Conservation (phyloP, 2,888 invertebrate species). For the Matsumyia berberina region DNA sequence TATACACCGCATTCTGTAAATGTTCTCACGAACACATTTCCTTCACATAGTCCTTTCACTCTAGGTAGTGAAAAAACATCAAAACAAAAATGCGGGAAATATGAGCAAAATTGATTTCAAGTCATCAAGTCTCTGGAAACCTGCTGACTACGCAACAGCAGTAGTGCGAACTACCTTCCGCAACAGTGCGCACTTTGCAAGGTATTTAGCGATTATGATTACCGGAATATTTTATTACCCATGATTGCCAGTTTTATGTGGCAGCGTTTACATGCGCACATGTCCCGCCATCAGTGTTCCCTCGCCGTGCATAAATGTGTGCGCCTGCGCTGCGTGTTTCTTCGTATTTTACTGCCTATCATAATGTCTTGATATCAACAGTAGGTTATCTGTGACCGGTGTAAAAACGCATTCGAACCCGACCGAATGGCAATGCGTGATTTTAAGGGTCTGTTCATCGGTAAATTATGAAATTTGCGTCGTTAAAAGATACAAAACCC, state of each 20-base stretch:
- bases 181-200: slow-evolving; percentile 27
- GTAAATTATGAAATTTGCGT: slow-evolving; percentile 40
- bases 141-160: slow-evolving; percentile 11
- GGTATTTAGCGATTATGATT: slow-evolving; percentile 62
- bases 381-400: slow-evolving; percentile 21
- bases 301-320: neutral
- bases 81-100: slow-evolving; percentile 21
- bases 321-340: slow-evolving; percentile 23
- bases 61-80: no score
- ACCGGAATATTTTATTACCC: slow-evolving; percentile 52
- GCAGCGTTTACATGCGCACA: slow-evolving; percentile 10
- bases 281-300: slow-evolving; percentile 1
- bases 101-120: slow-evolving; percentile 33
- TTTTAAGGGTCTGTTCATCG: slow-evolving; percentile 51
- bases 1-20: no score
- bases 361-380: slow-evolving; percentile 54
- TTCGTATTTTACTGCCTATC: slow-evolving; percentile 27
- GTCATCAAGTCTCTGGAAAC: slow-evolving; percentile 3
- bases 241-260: slow-evolving; percentile 48
- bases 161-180: neutral
- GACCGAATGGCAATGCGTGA: slow-evolving; percentile 40
- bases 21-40: no score
- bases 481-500: slow-evolving; percentile 25
- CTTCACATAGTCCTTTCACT: no score
- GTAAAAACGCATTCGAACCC: neutral